Percentiles rank a stretch among this genome's conserved stretches.
phyloP scores from a whole-genome alignment of 2,888 invertebrate genomes.

The Chrysotoxum bicinctum region DNA sequence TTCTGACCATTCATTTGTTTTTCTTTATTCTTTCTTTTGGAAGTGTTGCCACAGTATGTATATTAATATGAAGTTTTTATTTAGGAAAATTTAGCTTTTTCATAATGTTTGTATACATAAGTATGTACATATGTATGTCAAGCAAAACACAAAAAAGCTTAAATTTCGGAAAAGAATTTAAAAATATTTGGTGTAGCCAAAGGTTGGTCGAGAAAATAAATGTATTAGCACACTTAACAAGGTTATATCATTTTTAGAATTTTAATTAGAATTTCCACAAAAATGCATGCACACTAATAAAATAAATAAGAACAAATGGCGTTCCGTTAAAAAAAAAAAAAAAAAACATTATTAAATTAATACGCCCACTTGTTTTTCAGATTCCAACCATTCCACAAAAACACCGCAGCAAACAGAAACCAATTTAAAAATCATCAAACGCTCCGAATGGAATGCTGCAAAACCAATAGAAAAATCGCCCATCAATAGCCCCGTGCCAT shows the following conservation, averaged over 20 bases:
- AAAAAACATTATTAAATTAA: neutral
- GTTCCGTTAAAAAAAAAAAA: neutral
- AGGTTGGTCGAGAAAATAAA: too few relatives aligned
- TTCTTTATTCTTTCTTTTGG: too few relatives aligned
- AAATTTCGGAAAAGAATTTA: too few relatives aligned
- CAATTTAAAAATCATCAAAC: constrained; percentile 75
- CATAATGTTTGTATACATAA: too few relatives aligned
- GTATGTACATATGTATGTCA: too few relatives aligned
- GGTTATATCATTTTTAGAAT: neutral
- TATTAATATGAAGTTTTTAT: too few relatives aligned
- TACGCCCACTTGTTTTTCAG: constrained; percentile 29
- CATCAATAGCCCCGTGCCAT: constrained; percentile 83
- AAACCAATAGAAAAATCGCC: constrained; percentile 81
- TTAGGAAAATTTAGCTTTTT: too few relatives aligned
- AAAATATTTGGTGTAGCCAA: too few relatives aligned
- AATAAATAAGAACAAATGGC: neutral
- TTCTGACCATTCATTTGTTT: too few relatives aligned
- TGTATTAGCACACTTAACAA: too few relatives aligned
- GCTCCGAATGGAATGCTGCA: constrained; percentile 83
- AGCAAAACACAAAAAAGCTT: too few relatives aligned
- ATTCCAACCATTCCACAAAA: neutral
- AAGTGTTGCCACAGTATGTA: too few relatives aligned
- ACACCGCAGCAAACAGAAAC: neutral
- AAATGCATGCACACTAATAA: neutral
- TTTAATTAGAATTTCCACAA: neutral